Conservation (phyloP, 2,113 vertebrate species). For the Cyanocitta stelleri region DNA sequence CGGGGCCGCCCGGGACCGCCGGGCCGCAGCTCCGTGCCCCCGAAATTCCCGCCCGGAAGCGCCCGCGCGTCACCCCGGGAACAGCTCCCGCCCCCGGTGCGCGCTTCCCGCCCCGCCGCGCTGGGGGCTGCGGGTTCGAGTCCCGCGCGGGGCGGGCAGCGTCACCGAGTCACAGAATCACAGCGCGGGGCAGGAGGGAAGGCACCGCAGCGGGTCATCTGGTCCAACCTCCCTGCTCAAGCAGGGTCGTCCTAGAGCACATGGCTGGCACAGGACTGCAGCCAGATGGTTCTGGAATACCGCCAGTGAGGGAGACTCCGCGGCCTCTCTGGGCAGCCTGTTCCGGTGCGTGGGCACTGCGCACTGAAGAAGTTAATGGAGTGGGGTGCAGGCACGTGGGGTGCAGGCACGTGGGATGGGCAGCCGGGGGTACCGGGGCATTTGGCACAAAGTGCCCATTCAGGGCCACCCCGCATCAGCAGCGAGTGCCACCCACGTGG, state of each 20-base stretch:
- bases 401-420: background rate
- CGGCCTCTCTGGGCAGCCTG: too few species aligned
- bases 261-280: fast-evolving
- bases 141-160: background rate
- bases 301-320: background rate
- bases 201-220: fast-evolving
- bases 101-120: background rate
- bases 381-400: background rate
- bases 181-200: fast-evolving
- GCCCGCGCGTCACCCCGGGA: background rate
- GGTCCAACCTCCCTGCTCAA: fast-evolving
- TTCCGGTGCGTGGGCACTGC: too few species aligned
- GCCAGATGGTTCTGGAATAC: background rate
- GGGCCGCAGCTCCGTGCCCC: fast-evolving
- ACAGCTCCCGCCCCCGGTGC: background rate
- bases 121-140: fast-evolving
- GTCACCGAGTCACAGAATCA: fast-evolving
- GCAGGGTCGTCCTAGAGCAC: background rate
- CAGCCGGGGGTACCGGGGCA: fast-evolving
- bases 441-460: background rate
- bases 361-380: fast-evolving
- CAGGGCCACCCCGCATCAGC: background rate
- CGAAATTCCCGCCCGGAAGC: slow-evolving; percentile 61
- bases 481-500: background rate
- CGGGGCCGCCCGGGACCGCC: fast-evolving